Evolutionary conservation across 2,888 invertebrate species (phyloP), one percentile per base, ranked within the genome.

Genomic region (Pinctada fucata): DNA sequence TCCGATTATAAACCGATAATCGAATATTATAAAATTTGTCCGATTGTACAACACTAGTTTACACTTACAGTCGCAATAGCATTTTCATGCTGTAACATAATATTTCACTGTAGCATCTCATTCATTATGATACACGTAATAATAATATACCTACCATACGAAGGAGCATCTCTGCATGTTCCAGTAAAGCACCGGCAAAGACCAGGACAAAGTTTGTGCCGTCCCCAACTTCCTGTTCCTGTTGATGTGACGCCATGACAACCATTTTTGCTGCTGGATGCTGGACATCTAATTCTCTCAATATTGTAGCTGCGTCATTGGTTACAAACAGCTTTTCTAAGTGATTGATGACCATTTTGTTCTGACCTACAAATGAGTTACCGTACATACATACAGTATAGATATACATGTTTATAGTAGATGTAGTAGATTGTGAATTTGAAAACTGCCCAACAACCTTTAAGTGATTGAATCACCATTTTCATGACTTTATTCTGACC

Each of bases 291-390:
- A 88, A 77, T 71, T 88, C 88, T 31, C 84, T 79, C 87, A 99
- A 96, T 82, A 99, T 99, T 0, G 99, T 99, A 0, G 98, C 99
- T 47, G 99, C 99, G 94, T 99, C 99, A 92, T 97, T 99, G 0
- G 99, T 99, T 3, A 99, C 97, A 94, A 99, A 99, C 87, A 99
- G 95, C 91, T 99, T 99, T 91, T 99, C 99, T 86, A 99, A 95
- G 92, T 99, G 99, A 93, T 99, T 99, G 80, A 99, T 99, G 47
- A 99, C 96, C 97, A 99, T 99, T 94, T 99, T 99, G 93, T 99
- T 99, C 90, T 94, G 93, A 76, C 94, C 94, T 58, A 13, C 31
- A 31, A 31, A 31, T 31, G 31, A 31, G 31, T 31, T 1, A 31
- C 31, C 31, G 0, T 31, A 31, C 31, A 31, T 31, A 31, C 31